Base-by-base conservation (phyloP, 2,797 vertebrate genomes). In the Diceros bicornis region DNA sequence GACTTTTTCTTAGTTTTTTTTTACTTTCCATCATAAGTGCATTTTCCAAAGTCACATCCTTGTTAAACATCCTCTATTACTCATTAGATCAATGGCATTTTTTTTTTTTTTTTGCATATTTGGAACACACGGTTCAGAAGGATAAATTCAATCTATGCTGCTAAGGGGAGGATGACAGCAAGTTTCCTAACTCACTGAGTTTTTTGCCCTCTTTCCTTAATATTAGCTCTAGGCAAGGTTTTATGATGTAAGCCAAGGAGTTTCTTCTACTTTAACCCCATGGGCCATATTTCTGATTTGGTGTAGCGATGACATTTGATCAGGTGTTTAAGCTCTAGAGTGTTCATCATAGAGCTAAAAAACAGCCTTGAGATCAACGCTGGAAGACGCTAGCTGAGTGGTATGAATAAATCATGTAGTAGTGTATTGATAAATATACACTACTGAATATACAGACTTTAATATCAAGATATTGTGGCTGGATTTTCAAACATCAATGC, bases 311-410 rank as follows among this genome's bases (percentile, higher is more conserved):
- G 57, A 94, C 47, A 92, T 92, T 92, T 91, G 95, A 88, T 95
- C 55, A 95, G 44, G 44, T 69, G 82, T 96, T 96, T 89, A 92
- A 95, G 25, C 62, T 92, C 37, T 81, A 37, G 20, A 62, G 47
- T 75, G 96, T 97, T 98, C 64, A 94, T 89, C 92, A 86, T 0
- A 37, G 44, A 91, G 20, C 18, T 96, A 57, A 96, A 86, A 96
- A 59, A 29, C 20, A 96, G 34, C 32, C 78, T 90, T 94, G 29
- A 91, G 14, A 93, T 95, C 52, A 96, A 89, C 87, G 55, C 50
- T 87, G 7, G 34, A 94, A 71, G 79, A 89, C 2, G 75, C 3
- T 29, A 44, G 71, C 20, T 69, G 59, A 94, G 8, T 32, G 37
- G 1, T 91, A 85, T 86, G 62, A 96, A 97, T 96, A 97, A 96